A percentile compares a stretch with the other conserved stretches of the same genome.
Conservation (phyloP, 2,113 vertebrate species). For the Zosterops lateralis region DNA sequence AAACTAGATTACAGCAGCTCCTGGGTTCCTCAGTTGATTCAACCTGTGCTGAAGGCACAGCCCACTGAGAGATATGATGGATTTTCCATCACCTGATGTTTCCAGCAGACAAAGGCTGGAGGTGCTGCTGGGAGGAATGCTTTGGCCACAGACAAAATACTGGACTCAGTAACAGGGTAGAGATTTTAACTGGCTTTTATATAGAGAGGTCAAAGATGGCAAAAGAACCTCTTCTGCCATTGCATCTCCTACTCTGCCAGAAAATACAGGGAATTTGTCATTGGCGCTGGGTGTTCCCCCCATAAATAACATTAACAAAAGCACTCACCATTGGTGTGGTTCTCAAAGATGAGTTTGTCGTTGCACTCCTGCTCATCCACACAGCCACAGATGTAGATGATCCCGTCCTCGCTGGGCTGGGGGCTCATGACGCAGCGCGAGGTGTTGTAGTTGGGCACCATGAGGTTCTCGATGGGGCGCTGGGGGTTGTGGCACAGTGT, state of each 20-base stretch:
- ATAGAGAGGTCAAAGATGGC: not conserved
- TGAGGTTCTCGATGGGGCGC: constrained; percentile 78
- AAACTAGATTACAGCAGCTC: not conserved
- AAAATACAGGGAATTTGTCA: not conserved
- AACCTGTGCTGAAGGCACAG: not conserved
- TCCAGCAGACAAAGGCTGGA: not conserved
- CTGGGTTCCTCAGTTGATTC: not conserved
- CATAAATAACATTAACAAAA: rapidly evolving
- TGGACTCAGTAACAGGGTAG: rapidly evolving
- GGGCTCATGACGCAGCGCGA: constrained; percentile 80
- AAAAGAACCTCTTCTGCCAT: not conserved
- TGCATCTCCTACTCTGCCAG: not conserved
- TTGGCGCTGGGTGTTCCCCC: rapidly evolving
- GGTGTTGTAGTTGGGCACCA: constrained; percentile 81
- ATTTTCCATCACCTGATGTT: not conserved
- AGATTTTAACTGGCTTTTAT: not conserved
- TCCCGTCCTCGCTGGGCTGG: constrained; percentile 65
- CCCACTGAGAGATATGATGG: rapidly evolving
- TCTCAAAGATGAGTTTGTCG: constrained; percentile 85
- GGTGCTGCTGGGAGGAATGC: not conserved
- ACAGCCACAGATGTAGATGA: constrained; percentile 82
- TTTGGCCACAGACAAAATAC: not conserved
- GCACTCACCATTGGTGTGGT: constrained; percentile 77
- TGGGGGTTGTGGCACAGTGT: constrained; percentile 83
- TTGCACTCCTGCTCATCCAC: constrained; percentile 85